Percentiles rank a stretch among this genome's conserved stretches.
These are phyloP conservation scores for Dendroctonus ponderosae DNA, from an alignment of 1,140 invertebrate genomes.

Conservation along the genomic window DNA sequence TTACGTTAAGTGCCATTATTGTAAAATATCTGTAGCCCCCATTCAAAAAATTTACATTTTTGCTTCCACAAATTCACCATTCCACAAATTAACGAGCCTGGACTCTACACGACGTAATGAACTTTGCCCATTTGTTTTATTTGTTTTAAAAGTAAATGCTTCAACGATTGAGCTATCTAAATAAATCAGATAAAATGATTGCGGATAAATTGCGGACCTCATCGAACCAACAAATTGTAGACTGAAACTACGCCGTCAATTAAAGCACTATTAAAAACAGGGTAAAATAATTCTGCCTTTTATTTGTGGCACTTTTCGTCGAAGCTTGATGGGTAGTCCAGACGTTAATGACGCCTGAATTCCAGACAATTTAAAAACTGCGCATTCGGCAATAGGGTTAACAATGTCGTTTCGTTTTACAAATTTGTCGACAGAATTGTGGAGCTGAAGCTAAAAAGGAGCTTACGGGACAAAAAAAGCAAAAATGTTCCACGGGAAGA, in stretches of 20 bases:
- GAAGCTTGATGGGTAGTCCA: constrained; percentile 16
- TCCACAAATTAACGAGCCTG: too few species aligned
- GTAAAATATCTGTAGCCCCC: too few species aligned
- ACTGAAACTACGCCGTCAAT: constrained; percentile 10
- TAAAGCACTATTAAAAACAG: constrained; percentile 18
- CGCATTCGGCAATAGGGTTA: constrained; percentile 20
- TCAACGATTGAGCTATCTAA: too few species aligned
- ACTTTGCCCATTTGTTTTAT: too few species aligned
- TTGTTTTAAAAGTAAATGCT: too few species aligned
- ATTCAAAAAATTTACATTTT: too few species aligned
- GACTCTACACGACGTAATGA: too few species aligned
- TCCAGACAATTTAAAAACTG: constrained; percentile 23
- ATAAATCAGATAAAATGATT: not conserved
- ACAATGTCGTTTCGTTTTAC: constrained; percentile 26
- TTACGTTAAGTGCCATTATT: too few species aligned
- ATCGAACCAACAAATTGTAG: not conserved
- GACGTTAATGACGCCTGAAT: constrained; percentile 17
- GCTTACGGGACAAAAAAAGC: constrained; percentile 15
- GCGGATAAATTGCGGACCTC: not conserved
- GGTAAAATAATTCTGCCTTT: constrained; percentile 16
- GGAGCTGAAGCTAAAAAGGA: constrained; percentile 13
- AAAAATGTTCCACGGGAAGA: not conserved
- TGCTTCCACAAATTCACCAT: too few species aligned
- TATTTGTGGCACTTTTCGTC: constrained; percentile 17
- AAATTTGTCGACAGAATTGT: constrained; percentile 24